Conservation (phyloP, 2,888 invertebrate species). For the Ectropis crepuscularia region DNA sequence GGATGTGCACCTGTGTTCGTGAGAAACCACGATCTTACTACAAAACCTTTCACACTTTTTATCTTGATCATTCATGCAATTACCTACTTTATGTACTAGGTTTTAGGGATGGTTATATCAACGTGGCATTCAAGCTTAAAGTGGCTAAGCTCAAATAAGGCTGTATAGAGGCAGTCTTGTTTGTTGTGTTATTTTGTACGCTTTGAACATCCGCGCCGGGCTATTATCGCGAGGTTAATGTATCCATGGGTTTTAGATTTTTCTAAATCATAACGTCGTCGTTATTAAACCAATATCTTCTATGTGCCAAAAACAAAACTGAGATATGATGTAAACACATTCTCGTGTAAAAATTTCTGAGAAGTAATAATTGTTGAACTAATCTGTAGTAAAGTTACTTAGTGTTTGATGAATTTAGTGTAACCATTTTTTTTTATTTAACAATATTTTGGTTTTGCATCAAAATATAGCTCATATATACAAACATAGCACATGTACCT, state of each 20-base stretch:
- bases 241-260: constrained; percentile 48
- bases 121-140: constrained; percentile 31
- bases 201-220: constrained; percentile 75
- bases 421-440: no score
- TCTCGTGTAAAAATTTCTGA: no score
- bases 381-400: no score
- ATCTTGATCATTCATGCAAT: constrained; percentile 36
- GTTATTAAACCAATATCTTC: no score
- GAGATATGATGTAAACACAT: no score
- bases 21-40: constrained; percentile 69
- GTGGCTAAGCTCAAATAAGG: constrained; percentile 55
- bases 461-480: no score
- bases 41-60: constrained; percentile 44
- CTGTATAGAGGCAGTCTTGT: constrained; percentile 65
- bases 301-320: no score
- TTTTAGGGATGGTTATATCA: constrained; percentile 30
- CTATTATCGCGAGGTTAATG: constrained; percentile 72
- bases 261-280: neutral
- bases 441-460: no score
- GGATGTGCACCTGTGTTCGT: constrained; percentile 83
- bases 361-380: no score
- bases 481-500: no score
- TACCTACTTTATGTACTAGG: constrained; percentile 36
- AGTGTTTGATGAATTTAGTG: no score
- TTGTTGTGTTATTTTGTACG: constrained; percentile 81